Base-by-base conservation (phyloP, 1,140 invertebrate species). In the Luehdorfia chinensis region DNA sequence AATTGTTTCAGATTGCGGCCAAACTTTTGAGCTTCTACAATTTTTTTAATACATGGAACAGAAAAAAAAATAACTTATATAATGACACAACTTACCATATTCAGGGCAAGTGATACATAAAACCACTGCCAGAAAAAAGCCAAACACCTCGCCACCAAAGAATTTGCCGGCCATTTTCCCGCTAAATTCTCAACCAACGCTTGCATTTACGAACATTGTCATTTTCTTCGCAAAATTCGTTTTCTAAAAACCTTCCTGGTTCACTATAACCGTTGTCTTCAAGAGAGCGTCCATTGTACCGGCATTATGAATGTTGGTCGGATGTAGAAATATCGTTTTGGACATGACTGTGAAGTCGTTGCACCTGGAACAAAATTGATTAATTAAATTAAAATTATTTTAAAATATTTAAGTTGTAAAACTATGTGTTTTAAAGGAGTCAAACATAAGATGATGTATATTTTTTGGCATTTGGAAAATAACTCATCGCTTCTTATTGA, bases 161-260 rank as follows among this genome's bases (percentile, higher is more conserved):
- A 71, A 61, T 69, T 73, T 78, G 56, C 51, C 59, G 66, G 67
- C 80, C 80, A 84, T 84, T 67, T 76, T 84, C 65, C 59, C 59
- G 55, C 57, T 67, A 71, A 63, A 56, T 60, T 18, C 65, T 81
- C 71, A 84, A 72, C 80, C 74, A 45, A 80, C 75, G 54, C 75
- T 84, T 47, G 73, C 68, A 68, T 77, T 68, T 55, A 84, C 59
- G 72, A 71, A 79, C 80, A 84, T 83, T 62, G 72, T 77, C 55
- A 62, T 50, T 72, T 58, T 66, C 72, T 66, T 66, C 63, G 53
- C 57, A 39, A 55, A 55, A 55, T 54, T 39, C 31, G 31, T 66
- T 66, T 64, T 66, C 71, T 75, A 68, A 62, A 68, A 59, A 47
- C 55, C 44, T 33, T 36, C 31, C 39, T 49, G 51, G 50, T 44